Evolutionary conservation across 2,888 invertebrate species (phyloP), one percentile per base, ranked within the genome.

Genomic region (Stenichneumon culpator): DNA sequence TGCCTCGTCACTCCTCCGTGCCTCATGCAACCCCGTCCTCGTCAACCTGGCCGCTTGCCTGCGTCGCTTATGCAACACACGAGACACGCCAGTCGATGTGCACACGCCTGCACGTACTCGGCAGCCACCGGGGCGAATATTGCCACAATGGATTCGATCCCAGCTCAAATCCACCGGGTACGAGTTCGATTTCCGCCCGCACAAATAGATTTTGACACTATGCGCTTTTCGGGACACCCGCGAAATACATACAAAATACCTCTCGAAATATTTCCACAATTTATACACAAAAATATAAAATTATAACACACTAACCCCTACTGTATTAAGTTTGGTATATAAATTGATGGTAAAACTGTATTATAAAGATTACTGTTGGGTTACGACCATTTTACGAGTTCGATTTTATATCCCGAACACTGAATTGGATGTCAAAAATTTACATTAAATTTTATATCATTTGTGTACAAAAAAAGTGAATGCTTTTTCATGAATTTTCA

Each of bases 101-200:
- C 19, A 54, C 72, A 9, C 54, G 28, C 28, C 32, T 67, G 52
- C 9, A 28, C 50, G 50, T 50, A 50, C 69, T 28, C 52, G 47
- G 19, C 69, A n/a, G 1, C 14, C 69, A 28, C 50, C 9, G 28
- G 19, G 16, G 7, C 19, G 32, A 36, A 22, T 4, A 36, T 19
- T 14, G 39, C 9, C 67, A 22, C 32, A 63, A 63, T 60, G 60
- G 28, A 60, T 63, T 63, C 63, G 6, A 32, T 28, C 63, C 28
- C 11, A 63, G 16, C 28, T 7, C 63, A 63, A 28, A 63, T 28
- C 28, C 32, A 28, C 16, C n/a, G 63, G 16, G 63, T 63, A 14
- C 16, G 63, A 25, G 63, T 32, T 63, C 63, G 63, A 63, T 63
- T 63, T 63, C 63, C 63, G n/a, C 28, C 63, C 28, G 16, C 28